Conservation (phyloP, 2,797 vertebrate genomes). For the Enteromius thamalakanensis region DNA sequence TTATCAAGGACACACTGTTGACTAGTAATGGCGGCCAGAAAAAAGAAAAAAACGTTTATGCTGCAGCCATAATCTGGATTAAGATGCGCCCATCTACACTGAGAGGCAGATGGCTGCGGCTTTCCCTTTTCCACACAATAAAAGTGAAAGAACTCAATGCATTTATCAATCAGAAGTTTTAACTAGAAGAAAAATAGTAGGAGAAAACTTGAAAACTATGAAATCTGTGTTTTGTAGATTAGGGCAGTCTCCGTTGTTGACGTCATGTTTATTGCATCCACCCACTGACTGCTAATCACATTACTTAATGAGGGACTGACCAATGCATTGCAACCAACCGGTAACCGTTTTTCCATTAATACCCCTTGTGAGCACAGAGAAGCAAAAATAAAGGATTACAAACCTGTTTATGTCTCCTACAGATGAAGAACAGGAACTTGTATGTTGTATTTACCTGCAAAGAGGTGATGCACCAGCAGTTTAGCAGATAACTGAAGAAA, state of each 20-base stretch:
- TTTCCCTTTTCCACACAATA: conserved; percentile 29
- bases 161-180: conserved; percentile 5
- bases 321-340: conserved; percentile 33
- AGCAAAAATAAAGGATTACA: conserved; percentile 71
- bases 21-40: conserved; percentile 79
- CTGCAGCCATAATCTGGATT: conserved; percentile 93
- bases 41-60: conserved; percentile 70
- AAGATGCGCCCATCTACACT: conserved; percentile 81
- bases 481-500: background rate
- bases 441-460: background rate
- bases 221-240: conserved; percentile 52
- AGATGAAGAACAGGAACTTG: background rate
- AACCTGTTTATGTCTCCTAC: conserved; percentile 66
- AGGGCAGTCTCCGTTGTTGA: conserved; percentile 31
- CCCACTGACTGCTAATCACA: conserved; percentile 73
- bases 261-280: conserved; percentile 59
- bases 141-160: background rate
- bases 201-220: conserved; percentile 21
- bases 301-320: conserved; percentile 69
- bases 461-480: background rate
- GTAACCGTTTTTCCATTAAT: conserved; percentile 59
- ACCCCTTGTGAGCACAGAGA: conserved; percentile 54
- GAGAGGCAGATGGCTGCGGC: conserved; percentile 88
- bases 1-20: conserved; percentile 82
- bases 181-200: background rate